These are phyloP conservation scores for Junco hyemalis DNA, from an alignment of 2,113 vertebrate genomes.

Conservation along the genomic window DNA sequence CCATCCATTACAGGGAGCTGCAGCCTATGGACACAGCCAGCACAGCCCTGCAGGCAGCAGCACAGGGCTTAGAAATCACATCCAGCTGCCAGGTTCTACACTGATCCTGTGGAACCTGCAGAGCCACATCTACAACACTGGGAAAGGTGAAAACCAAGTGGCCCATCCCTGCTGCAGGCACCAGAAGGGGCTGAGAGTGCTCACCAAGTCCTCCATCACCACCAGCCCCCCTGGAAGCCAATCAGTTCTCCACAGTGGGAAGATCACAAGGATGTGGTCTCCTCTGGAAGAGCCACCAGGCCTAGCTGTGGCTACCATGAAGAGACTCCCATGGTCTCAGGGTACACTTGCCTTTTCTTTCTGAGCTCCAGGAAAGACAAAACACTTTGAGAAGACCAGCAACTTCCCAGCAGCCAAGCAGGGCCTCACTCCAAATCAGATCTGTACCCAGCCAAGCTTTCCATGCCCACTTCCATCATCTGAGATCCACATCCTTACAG, in stretches of 20 bases:
- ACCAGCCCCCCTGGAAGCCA: not conserved
- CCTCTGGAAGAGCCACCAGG: not conserved
- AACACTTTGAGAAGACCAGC: not conserved
- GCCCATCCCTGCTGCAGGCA: not conserved
- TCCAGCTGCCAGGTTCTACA: not conserved
- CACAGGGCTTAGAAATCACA: not conserved
- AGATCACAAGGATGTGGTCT: accelerated
- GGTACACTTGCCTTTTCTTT: not conserved
- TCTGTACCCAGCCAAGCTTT: not conserved
- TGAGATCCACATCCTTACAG: constrained; percentile 33
- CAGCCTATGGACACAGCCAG: not conserved
- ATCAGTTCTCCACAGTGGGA: not conserved
- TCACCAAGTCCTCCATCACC: not conserved
- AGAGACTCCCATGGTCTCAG: not conserved
- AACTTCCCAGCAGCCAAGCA: not conserved
- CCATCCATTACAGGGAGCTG: constrained; percentile 4
- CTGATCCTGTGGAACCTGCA: not conserved
- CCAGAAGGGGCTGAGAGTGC: accelerated
- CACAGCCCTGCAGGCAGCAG: not conserved
- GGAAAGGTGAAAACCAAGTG: not conserved
- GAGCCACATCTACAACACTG: not conserved
- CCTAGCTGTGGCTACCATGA: not conserved
- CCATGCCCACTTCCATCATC: not conserved
- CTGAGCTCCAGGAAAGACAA: not conserved
- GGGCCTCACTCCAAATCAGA: not conserved